These are phyloP conservation scores for Hephaestus fuliginosus DNA, from an alignment of 2,797 vertebrate species.

Conservation along the genomic window DNA sequence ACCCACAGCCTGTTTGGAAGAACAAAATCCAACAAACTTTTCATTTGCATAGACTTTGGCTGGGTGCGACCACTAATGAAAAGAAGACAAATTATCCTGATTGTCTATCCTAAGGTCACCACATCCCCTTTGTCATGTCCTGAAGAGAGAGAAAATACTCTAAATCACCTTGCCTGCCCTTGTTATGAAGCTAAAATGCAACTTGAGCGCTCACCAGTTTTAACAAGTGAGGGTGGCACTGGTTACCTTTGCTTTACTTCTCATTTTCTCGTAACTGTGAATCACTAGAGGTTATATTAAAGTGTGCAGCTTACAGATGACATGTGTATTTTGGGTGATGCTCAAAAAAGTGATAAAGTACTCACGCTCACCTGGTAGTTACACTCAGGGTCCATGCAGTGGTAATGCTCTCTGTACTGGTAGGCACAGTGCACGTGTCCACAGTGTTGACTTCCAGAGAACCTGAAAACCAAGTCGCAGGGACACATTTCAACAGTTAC, in stretches of 20 bases:
- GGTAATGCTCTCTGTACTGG: slow-evolving; percentile 99
- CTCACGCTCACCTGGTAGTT: slow-evolving; percentile 96
- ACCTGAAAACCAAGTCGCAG: slow-evolving; percentile 85
- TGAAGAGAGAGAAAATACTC: slow-evolving; percentile 14
- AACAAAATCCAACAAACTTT: slow-evolving; percentile 53
- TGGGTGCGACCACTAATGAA: slow-evolving; percentile 62
- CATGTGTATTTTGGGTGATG: slow-evolving; percentile 50
- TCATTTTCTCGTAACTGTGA: not conserved
- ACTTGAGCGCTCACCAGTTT: slow-evolving; percentile 2
- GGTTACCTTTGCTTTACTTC: not conserved
- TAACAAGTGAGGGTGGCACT: not conserved
- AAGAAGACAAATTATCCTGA: slow-evolving; percentile 52
- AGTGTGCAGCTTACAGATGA: not conserved
- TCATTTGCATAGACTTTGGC: slow-evolving; percentile 53
- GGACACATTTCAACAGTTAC: slow-evolving; percentile 29
- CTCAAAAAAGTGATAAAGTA: slow-evolving; percentile 68
- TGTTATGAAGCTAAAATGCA: slow-evolving; percentile 5
- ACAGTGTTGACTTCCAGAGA: slow-evolving; percentile 99
- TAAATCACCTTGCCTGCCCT: slow-evolving; percentile 28
- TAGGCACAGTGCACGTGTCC: slow-evolving; percentile 99
- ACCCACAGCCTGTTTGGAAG: slow-evolving; percentile 56
- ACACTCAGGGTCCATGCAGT: slow-evolving; percentile 99
- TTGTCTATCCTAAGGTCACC: slow-evolving; percentile 39
- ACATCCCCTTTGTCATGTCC: slow-evolving; percentile 29
- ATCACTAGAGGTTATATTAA: not conserved